Evolutionary conservation across 2,797 vertebrate species (phyloP).

Genomic region (Coregonus suidteri): DNA sequence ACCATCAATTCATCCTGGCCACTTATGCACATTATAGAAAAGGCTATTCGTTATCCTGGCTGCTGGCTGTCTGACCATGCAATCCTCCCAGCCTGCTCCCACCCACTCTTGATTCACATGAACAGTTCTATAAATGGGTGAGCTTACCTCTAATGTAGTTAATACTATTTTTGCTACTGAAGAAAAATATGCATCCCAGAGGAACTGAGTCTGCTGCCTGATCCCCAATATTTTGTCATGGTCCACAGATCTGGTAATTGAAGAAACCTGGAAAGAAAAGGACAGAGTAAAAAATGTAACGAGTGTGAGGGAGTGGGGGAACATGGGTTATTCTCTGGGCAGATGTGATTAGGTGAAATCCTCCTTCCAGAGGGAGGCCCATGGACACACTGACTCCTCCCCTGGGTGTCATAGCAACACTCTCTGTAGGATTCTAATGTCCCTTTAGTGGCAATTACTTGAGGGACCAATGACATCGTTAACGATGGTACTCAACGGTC

Average conservation of each 20-base stretch:
- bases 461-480: constrained; percentile 5
- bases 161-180: constrained; percentile 35
- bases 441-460: not conserved
- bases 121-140: constrained; percentile 6
- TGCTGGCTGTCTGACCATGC: constrained; percentile 8
- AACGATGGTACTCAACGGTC: not conserved
- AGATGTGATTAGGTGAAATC: constrained; percentile 4
- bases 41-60: constrained; percentile 25
- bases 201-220: constrained; percentile 83
- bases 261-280: constrained; percentile 73
- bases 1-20: constrained; percentile 11
- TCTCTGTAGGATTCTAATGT: not conserved
- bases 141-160: constrained; percentile 35
- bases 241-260: constrained; percentile 78
- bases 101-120: constrained; percentile 7
- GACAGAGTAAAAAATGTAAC: constrained; percentile 28
- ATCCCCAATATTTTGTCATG: constrained; percentile 78
- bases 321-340: constrained; percentile 44
- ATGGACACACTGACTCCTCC: not conserved
- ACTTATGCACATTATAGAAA: constrained; percentile 16
- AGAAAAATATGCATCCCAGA: constrained; percentile 82
- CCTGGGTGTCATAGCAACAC: not conserved
- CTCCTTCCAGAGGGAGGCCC: not conserved
- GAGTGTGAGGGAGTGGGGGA: constrained; percentile 23
- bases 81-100: not conserved